Evolutionary conservation across 2,113 vertebrate species (phyloP).

Genomic region (Chloroceryle aenea): DNA sequence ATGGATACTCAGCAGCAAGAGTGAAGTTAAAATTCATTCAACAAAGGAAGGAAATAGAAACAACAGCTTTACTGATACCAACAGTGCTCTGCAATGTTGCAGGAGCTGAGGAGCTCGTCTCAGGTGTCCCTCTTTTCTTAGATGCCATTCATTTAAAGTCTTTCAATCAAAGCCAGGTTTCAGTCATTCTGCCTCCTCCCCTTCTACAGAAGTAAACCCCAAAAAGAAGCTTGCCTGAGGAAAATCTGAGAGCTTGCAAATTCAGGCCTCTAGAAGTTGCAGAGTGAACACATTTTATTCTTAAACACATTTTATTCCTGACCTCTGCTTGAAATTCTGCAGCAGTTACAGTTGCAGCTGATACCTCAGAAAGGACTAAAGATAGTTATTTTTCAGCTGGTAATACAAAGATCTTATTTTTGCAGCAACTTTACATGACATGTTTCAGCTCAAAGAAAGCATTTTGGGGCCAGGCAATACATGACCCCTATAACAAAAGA

Average conservation of each 20-base stretch:
- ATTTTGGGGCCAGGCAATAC: background rate
- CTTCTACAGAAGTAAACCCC: background rate
- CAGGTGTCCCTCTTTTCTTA: background rate
- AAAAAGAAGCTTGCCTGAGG: background rate
- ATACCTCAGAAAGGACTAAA: background rate
- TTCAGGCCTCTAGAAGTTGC: background rate
- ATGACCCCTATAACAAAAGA: background rate
- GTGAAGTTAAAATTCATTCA: background rate
- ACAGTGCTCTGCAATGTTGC: background rate
- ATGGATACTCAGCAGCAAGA: background rate
- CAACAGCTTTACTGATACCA: background rate
- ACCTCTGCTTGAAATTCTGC: background rate
- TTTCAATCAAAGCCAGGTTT: background rate
- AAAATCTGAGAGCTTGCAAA: background rate
- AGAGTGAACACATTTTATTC: background rate
- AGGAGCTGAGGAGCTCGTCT: background rate
- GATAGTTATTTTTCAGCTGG: background rate
- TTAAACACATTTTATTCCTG: background rate
- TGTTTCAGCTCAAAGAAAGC: background rate
- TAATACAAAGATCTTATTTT: background rate
- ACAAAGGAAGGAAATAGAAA: background rate
- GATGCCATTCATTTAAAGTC: background rate
- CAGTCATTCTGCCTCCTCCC: background rate
- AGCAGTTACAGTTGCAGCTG: background rate
- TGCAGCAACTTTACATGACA: background rate